Evolutionary conservation across 2,113 vertebrate species (phyloP), one percentile per base, ranked within the genome.

Genomic region (Panthera leo): DNA sequence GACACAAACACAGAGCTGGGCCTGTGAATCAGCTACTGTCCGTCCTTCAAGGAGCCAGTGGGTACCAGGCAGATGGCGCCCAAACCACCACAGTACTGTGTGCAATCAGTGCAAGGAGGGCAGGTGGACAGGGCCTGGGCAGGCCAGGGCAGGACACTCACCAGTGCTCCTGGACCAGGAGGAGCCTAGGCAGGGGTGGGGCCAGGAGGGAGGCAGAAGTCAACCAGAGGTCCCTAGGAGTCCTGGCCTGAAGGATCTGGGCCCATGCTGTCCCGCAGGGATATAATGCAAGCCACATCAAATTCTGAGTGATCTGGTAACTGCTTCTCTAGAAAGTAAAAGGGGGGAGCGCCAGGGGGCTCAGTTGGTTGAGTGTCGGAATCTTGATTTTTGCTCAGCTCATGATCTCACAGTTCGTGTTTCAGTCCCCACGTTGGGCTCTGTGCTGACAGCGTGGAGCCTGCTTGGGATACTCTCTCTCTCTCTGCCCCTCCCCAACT

Each of bases 111-210:
- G 48, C 34, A 36, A 58, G 42, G 51, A 31, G n/a, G 25, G 11
- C 53, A 10, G 23, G 10, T 15, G 6, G 29, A 10, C n/a, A 1
- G 19, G 2, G n/a, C 4, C 8, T 9, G 45, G 48, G 25, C 29
- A 88, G 48, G 76, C 68, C 18, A 15, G 48, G 51, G 25, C 36
- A 95, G 48, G 83, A 48, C 7, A 7, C 34, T 61, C 2, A 31
- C 29, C 65, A 0, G 12, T 31, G 13, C 21, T 73, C 5, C 3
- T 3, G 5, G 11, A 25, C 36, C 11, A 14, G 70, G 19, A 63
- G 78, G 53, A 85, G 45, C 75, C 45, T 2, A 7, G 42, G 75
- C n/a, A 82, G 5, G 36, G 4, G 36, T 5, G 36, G 71, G 70
- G 71, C 71, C 5, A 13, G 68, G 36, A 25, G 34, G 68, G n/a